Conservation (phyloP, 2,797 vertebrate genomes). For the Lemur catta region DNA sequence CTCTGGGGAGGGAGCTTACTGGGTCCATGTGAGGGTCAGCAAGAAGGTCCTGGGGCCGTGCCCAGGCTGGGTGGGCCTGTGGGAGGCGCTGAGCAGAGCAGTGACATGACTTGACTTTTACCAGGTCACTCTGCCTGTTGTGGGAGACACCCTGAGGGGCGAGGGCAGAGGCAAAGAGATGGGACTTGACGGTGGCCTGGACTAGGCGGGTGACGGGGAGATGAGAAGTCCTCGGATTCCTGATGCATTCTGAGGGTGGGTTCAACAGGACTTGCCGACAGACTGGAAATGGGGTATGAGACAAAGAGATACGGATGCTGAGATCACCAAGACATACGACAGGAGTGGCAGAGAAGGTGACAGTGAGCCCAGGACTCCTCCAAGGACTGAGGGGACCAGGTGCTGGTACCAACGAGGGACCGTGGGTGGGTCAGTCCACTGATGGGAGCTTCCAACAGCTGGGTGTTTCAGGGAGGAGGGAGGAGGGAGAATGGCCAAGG, state of each 20-base stretch:
- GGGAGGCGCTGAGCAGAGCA: neutral
- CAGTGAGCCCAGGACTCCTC: neutral
- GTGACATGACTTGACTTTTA: neutral
- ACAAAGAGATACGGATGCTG: neutral
- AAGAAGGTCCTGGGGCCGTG: neutral
- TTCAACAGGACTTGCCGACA: neutral
- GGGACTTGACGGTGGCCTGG: neutral
- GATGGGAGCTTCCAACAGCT: neutral
- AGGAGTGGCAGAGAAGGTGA: neutral
- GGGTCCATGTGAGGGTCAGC: no score
- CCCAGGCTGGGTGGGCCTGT: rapidly evolving
- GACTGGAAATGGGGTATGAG: neutral
- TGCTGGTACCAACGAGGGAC: neutral
- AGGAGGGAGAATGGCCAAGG: neutral
- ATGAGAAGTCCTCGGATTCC: neutral
- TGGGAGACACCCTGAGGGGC: neutral
- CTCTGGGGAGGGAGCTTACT: rapidly evolving
- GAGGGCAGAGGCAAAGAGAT: neutral
- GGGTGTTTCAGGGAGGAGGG: neutral
- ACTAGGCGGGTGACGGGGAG: no score
- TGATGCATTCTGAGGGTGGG: neutral
- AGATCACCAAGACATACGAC: neutral
- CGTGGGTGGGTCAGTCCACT: neutral
- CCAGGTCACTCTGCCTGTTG: neutral
- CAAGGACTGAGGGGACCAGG: neutral